A percentile compares a stretch with the other conserved stretches of the same genome.
These are phyloP conservation scores for Poeciliopsis infans DNA, from an alignment of 2,797 vertebrate species.

Conservation along the genomic window DNA sequence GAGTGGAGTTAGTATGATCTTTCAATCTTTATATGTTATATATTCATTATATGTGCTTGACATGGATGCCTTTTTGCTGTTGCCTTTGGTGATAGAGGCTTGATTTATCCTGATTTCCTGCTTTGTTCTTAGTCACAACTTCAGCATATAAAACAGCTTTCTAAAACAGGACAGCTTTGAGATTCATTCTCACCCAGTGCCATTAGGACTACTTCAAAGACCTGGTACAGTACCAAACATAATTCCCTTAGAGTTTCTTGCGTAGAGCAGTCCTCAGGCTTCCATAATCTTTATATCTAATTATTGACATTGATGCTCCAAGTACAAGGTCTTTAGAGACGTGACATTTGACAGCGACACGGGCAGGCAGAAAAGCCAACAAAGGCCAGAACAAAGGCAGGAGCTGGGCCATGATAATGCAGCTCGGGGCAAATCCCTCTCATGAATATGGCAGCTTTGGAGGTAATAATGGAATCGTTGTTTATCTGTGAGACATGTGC, in stretches of 20 bases:
- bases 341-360: constrained; percentile 80
- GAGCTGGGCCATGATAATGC: constrained; percentile 68
- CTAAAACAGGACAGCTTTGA: neutral
- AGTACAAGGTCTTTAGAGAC: constrained; percentile 77
- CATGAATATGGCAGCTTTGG: constrained; percentile 76
- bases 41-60: neutral
- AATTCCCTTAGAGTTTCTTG: constrained; percentile 47
- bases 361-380: constrained; percentile 76
- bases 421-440: constrained; percentile 60
- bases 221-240: constrained; percentile 28
- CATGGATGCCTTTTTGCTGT: neutral
- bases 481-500: constrained; percentile 39
- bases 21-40: neutral
- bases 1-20: neutral
- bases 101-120: neutral
- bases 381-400: constrained; percentile 74
- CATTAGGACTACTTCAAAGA: neutral
- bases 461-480: constrained; percentile 36
- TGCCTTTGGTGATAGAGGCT: neutral
- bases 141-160: neutral
- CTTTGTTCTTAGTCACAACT: neutral
- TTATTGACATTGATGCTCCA: constrained; percentile 82
- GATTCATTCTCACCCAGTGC: neutral
- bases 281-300: constrained; percentile 68
- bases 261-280: constrained; percentile 58